These are phyloP conservation scores for Heterodera filipjevi DNA, from an alignment of 2,888 invertebrate genomes.

Conservation along the genomic window DNA sequence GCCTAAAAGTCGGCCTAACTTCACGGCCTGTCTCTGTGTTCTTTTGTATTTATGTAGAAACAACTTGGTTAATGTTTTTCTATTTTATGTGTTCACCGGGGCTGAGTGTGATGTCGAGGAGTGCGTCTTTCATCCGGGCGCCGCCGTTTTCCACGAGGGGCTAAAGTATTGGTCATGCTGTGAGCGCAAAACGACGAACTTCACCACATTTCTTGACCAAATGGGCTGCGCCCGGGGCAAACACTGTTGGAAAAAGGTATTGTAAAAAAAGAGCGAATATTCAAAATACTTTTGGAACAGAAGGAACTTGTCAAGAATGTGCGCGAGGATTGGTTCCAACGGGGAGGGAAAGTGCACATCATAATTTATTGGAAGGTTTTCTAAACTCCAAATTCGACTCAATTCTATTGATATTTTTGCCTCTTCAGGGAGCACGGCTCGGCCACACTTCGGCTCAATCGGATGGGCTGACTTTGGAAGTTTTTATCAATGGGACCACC, in stretches of 20 bases:
- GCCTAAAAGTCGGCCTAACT: too few relatives aligned
- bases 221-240: slow-evolving; percentile 83
- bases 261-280: too few relatives aligned
- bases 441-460: slow-evolving; percentile 77
- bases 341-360: slow-evolving; percentile 54
- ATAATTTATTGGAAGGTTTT: slow-evolving; percentile 56
- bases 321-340: slow-evolving; percentile 62
- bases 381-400: not conserved
- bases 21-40: too few relatives aligned
- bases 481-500: slow-evolving; percentile 46
- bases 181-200: slow-evolving; percentile 87
- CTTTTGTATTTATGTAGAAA: too few relatives aligned
- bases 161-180: slow-evolving; percentile 75
- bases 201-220: slow-evolving; percentile 86
- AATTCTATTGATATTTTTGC: not conserved
- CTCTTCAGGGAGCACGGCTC: slow-evolving; percentile 76
- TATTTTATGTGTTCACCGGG: slow-evolving; percentile 45
- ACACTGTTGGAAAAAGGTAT: slow-evolving; percentile 78
- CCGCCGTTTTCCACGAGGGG: slow-evolving; percentile 54
- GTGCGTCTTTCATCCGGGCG: slow-evolving; percentile 53
- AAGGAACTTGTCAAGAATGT: slow-evolving; percentile 58
- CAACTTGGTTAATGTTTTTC: not conserved
- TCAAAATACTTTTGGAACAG: slow-evolving; percentile 19
- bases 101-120: slow-evolving; percentile 32
- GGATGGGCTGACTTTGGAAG: slow-evolving; percentile 75